Base-by-base conservation (phyloP, 2,797 vertebrate genomes). In the Chlorospingus flavigularis region DNA sequence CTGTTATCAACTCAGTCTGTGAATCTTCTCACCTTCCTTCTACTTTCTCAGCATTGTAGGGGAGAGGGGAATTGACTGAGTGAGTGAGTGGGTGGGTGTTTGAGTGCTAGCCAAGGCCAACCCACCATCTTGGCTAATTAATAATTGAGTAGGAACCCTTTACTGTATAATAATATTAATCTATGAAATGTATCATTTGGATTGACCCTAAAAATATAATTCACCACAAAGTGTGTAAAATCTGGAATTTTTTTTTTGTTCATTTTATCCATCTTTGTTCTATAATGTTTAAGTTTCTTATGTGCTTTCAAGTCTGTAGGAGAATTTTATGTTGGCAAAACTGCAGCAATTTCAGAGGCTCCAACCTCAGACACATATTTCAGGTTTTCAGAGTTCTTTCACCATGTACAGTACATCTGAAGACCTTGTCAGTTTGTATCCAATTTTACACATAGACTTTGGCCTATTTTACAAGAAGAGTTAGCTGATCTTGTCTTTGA, bases 391-490 rank as follows among this genome's bases (percentile, higher is more conserved):
- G 90, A 62, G 53, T 74, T 94, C 85, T 96, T 94, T 94, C 94
- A 71, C 55, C 94, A 77, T 70, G 48, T 92, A 43, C 72, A 68
- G 61, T 72, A 77, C 68, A 88, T 94, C 85, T 92, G 89, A 94
- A 94, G 54, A 72, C 47, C 72, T 77, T 96, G 95, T 94, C 95
- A 95, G 85, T 83, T 96, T 92, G 39, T 61, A 92, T 96, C 90
- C 85, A 90, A 62, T 90, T 96, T 92, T 94, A 95, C 94, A 94
- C 11, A 13, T 86, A 85, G 87, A 83, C 42, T 57, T 91, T 83
- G 91, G 63, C 91, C 87, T 96, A 86, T 92, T 96, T 92, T 94
- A 86, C 65, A 58, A 89, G 81, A 79, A 37, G 57, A 77, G 42
- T 87, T 92, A 79, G 87, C 45, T 91, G 81, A 72, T 83, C 30